Evolutionary conservation across 2,113 vertebrate genomes (phyloP).

Genomic region (Sciurus niger): DNA sequence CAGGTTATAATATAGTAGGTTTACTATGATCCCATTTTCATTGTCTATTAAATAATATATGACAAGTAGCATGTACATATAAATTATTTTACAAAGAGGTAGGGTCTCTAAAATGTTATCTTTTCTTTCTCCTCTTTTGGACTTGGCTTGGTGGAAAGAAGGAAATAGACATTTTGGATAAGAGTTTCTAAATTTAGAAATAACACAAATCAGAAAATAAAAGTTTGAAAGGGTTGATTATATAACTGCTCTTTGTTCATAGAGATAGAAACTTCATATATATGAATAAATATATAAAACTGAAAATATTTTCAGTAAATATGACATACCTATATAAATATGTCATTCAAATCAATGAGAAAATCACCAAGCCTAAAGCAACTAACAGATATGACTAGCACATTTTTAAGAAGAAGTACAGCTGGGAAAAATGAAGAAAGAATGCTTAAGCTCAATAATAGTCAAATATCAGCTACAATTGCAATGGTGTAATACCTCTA

Average conservation of each 20-base stretch:
- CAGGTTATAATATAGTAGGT: conserved; percentile 15
- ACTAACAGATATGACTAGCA: conserved; percentile 12
- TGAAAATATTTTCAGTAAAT: conserved; percentile 63
- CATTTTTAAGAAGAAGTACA: conserved; percentile 46
- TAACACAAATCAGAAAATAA: background rate
- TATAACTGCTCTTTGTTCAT: background rate
- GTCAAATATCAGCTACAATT: conserved; percentile 14
- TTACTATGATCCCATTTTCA: conserved; percentile 1
- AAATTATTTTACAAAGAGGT: background rate
- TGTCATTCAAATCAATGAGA: conserved; percentile 58
- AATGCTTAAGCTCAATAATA: background rate
- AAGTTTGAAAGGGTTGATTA: conserved; percentile 32
- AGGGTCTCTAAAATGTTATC: background rate
- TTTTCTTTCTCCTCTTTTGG: background rate
- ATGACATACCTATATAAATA: conserved; percentile 55
- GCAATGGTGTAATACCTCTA: background rate
- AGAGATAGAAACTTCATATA: conserved; percentile 30
- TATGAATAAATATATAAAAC: background rate
- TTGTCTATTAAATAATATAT: background rate
- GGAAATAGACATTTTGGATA: background rate
- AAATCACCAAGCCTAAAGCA: conserved; percentile 40
- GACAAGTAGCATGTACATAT: background rate
- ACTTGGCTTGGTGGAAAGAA: background rate
- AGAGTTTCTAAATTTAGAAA: conserved; percentile 54
- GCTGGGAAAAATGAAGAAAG: background rate